A percentile compares a stretch with the other conserved stretches of the same genome.
phyloP scores from a whole-genome alignment of 2,888 invertebrate species.

The Syrista parreyssii region DNA sequence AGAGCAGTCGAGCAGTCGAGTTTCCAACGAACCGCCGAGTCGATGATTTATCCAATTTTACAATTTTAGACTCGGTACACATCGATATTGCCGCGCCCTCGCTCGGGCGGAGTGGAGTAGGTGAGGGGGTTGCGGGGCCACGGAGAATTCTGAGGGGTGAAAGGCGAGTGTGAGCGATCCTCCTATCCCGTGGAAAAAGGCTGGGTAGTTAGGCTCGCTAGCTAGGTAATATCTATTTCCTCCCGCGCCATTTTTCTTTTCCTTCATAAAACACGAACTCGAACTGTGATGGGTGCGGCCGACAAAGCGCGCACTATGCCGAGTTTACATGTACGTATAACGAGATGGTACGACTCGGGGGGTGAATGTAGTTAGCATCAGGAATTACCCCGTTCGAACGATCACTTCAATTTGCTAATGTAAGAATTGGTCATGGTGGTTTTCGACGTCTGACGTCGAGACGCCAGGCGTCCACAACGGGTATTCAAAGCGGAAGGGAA shows the following conservation, averaged over 20 bases:
- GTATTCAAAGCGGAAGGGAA: no score
- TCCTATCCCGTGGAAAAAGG: neutral
- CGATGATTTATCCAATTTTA: slow-evolving; percentile 48
- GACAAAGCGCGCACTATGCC: neutral
- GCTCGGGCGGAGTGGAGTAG: neutral
- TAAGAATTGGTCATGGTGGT: neutral
- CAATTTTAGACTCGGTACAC: slow-evolving; percentile 43
- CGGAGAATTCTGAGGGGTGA: slow-evolving; percentile 30
- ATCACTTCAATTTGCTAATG: slow-evolving; percentile 2
- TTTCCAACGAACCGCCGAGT: neutral
- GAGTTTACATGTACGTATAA: neutral
- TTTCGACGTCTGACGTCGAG: no score
- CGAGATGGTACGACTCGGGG: neutral
- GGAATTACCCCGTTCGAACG: neutral
- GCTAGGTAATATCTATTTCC: slow-evolving; percentile 64
- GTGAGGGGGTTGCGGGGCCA: slow-evolving; percentile 9
- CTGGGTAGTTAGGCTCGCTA: slow-evolving; percentile 46
- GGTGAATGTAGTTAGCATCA: no score
- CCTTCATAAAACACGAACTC: slow-evolving; percentile 50
- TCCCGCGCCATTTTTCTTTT: slow-evolving; percentile 54
- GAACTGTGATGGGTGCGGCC: slow-evolving; percentile 26
- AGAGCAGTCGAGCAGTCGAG: neutral
- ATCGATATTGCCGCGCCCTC: slow-evolving; percentile 52
- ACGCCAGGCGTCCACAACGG: no score
- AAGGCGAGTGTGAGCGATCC: slow-evolving; percentile 5